Base-by-base conservation (phyloP, 37 sponge, comb jelly and placozoan genomes). In the Petrosia ficiformis region DNA sequence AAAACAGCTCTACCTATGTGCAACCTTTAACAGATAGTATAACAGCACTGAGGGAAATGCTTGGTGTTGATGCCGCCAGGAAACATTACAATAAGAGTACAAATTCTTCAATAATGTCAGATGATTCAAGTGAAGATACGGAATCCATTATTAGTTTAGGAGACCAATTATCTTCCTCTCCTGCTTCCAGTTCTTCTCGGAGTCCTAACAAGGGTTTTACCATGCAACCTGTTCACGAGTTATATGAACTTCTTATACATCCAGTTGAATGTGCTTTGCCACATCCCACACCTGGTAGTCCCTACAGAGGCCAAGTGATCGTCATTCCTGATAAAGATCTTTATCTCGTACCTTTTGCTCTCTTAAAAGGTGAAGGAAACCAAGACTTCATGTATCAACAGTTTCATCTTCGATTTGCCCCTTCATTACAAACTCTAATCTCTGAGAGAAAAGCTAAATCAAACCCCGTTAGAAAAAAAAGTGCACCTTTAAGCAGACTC, bases 311-410 rank as follows among this genome's bases (percentile, higher is more conserved):
- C 3, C 80, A 71, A 26, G 67, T 94, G 38, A 64, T 84, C 68
- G 74, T 94, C 30, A 68, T 96, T 16, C 91, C 88, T 3, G 91
- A 96, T 73, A 92, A 85, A 37, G 95, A 93, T 8, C 97, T 96
- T 68, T 89, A 90, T 58, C 88, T 96, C 11, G 84, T 96, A 4
- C 97, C 97, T 0, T 96, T 92, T 52, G 58, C 83, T 5, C 93
- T 96, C 26, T 83, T 96, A 42, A 83, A 77, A 56, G 72, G 77
- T 43, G 89, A 84, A 32, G 77, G 77, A 1, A 42, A 22, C 4
- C n/a, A 60, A 24, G 80, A 82, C 22, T 84, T 64, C 59, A 76
- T 94, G 48, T 91, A 82, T 70, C 74, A 89, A 70, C 83, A 86
- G 16, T 94, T 69, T 74, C 87, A 84, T 14, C 77, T 94, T 29